phyloP scores from a whole-genome alignment of 2,113 vertebrate genomes.

The Cranoglanis bouderius region DNA sequence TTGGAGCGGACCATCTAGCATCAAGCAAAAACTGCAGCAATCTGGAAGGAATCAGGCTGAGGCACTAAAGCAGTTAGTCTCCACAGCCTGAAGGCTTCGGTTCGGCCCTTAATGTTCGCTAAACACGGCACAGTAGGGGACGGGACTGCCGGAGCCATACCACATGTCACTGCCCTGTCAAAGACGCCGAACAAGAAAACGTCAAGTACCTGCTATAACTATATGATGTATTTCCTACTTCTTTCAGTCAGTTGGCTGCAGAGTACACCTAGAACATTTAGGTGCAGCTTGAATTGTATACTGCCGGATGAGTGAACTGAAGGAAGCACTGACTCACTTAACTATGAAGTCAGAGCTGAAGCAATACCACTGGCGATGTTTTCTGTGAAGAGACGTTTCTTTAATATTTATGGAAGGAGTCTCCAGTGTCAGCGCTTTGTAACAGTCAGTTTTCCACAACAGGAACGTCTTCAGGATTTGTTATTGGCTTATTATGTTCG shows the following conservation, averaged over 20 bases:
- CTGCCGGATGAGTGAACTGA: background rate
- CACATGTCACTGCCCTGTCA: constrained; percentile 5
- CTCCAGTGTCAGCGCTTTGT: no score
- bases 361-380: background rate
- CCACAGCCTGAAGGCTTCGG: constrained; percentile 41
- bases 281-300: background rate
- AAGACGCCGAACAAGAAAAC: background rate
- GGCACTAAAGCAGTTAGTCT: constrained; percentile 32
- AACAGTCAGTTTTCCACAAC: background rate
- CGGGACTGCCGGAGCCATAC: constrained; percentile 20
- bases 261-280: background rate
- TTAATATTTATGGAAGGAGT: no score
- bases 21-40: constrained; percentile 3
- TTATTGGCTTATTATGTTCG: background rate
- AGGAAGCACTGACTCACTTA: background rate
- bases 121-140: constrained; percentile 12
- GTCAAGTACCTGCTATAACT: background rate
- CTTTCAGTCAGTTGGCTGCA: background rate
- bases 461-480: background rate
- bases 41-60: constrained; percentile 45
- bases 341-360: no score
- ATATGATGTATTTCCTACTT: background rate
- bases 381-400: background rate
- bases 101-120: constrained; percentile 38
- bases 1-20: constrained; percentile 11